Conservation (phyloP, 2,113 vertebrate genomes). For the Menura novaehollandiae region DNA sequence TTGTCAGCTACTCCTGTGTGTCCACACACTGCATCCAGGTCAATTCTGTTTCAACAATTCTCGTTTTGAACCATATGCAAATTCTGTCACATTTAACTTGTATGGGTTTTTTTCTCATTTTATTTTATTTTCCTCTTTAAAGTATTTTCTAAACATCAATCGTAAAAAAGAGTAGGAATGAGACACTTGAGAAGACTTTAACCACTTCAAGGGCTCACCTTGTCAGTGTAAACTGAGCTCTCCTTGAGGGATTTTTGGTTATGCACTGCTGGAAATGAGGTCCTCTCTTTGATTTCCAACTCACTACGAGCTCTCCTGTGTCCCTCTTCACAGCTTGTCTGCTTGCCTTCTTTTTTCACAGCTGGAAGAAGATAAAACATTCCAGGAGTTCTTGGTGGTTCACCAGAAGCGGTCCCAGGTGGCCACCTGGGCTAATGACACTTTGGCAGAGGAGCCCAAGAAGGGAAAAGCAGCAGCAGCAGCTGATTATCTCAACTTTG, state of each 20-base stretch:
- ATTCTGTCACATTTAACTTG: not conserved
- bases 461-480: slow-evolving; percentile 1
- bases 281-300: not conserved
- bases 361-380: slow-evolving; percentile 83
- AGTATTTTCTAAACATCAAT: not conserved
- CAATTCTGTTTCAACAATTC: rapidly evolving
- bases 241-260: not conserved
- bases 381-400: slow-evolving; percentile 90
- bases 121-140: not conserved
- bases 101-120: not conserved
- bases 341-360: not conserved
- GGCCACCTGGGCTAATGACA: slow-evolving; percentile 89
- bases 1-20: not conserved
- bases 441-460: slow-evolving; percentile 28
- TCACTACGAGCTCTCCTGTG: not conserved
- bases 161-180: not conserved
- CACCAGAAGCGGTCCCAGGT: slow-evolving; percentile 86
- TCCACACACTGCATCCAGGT: not conserved
- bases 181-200: not conserved
- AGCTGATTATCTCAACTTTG: slow-evolving; percentile 95
- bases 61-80: rapidly evolving
- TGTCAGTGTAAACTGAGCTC: not conserved
- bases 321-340: not conserved
- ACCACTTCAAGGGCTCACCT: not conserved
- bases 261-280: not conserved